Evolutionary conservation across 2,888 invertebrate species (phyloP).

Genomic region (Phlogophora meticulosa): DNA sequence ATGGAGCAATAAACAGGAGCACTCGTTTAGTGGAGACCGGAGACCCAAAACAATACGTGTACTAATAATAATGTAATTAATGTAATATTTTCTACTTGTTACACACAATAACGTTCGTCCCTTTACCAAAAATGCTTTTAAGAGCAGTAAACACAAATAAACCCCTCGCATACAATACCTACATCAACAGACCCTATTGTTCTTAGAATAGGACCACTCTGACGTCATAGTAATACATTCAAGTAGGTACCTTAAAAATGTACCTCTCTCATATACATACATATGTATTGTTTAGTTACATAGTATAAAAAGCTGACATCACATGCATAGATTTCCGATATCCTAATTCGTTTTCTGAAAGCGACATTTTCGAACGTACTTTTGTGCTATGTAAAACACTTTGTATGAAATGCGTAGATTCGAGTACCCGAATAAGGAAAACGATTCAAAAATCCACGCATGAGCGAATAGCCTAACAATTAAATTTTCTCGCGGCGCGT

Average conservation of each 20-base stretch:
- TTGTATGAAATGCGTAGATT: too few species aligned
- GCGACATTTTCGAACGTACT: too few species aligned
- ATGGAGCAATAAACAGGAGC: constrained; percentile 71
- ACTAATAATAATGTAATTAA: too few species aligned
- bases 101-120: constrained; percentile 47
- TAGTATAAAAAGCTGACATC: constrained; percentile 41
- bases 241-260: constrained; percentile 17
- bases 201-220: constrained; percentile 23
- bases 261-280: neutral
- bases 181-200: constrained; percentile 19
- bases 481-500: constrained; percentile 59
- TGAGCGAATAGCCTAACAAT: constrained; percentile 15
- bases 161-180: constrained; percentile 35
- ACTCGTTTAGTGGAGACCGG: constrained; percentile 57
- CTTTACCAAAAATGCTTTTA: constrained; percentile 44
- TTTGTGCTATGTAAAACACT: too few species aligned
- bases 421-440: too few species aligned
- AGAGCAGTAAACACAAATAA: constrained; percentile 42
- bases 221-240: constrained; percentile 10
- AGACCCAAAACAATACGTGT: constrained; percentile 56
- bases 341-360: too few species aligned
- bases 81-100: constrained; percentile 57
- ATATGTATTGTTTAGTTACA: constrained; percentile 37
- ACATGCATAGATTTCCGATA: too few species aligned
- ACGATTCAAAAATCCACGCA: too few species aligned